Percentiles rank a stretch among this genome's conserved stretches.
These are phyloP conservation scores for Corvus hawaiiensis DNA, from an alignment of 2,113 vertebrate species.

Conservation along the genomic window DNA sequence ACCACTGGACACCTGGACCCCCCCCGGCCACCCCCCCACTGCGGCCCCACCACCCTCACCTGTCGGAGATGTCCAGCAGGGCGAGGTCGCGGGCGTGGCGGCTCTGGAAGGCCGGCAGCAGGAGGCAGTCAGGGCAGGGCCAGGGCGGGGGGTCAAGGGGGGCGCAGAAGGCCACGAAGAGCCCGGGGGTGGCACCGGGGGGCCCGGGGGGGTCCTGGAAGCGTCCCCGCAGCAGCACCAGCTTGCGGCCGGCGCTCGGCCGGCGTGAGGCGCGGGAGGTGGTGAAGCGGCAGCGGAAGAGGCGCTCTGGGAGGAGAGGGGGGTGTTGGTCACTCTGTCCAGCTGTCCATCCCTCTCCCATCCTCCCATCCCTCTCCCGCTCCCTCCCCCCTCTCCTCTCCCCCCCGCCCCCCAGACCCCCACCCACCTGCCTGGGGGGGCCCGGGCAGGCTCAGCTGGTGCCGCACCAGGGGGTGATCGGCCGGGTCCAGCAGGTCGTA, in stretches of 20 bases:
- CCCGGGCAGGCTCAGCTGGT: neutral
- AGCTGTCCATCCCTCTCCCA: neutral
- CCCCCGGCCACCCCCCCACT: neutral
- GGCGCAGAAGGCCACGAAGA: neutral
- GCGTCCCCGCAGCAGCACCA: neutral
- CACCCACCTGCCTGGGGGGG: neutral
- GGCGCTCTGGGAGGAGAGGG: neutral
- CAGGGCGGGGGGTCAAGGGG: constrained; percentile 10
- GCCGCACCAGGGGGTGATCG: neutral
- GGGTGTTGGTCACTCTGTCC: neutral
- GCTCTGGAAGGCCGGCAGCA: neutral
- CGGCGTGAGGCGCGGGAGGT: constrained; percentile 33
- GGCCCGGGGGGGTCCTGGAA: neutral
- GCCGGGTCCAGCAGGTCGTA: neutral
- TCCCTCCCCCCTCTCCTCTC: too few relatives aligned
- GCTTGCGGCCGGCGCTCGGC: constrained; percentile 49
- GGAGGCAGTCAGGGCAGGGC: neutral
- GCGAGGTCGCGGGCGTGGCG: neutral
- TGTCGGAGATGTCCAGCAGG: neutral
- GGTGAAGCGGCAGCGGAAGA: constrained; percentile 14
- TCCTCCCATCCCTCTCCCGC: too few relatives aligned
- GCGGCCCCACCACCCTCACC: neutral
- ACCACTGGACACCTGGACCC: neutral
- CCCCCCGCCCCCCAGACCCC: too few relatives aligned
- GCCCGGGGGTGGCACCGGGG: neutral